phyloP scores from a whole-genome alignment of 2,888 invertebrate species.

The Archaeoteleia sp. region DNA sequence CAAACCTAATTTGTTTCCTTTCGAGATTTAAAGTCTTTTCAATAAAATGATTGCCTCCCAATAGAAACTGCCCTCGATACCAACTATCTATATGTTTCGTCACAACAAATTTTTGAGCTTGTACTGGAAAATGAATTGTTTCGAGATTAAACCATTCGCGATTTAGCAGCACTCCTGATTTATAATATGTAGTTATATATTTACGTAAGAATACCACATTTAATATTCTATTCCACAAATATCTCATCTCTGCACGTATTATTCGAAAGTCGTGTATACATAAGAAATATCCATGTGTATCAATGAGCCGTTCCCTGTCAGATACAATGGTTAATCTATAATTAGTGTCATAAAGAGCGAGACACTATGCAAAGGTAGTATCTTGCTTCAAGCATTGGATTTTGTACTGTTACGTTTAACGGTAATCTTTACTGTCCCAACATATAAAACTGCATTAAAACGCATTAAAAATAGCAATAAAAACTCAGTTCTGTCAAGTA shows the following conservation, averaged over 20 bases:
- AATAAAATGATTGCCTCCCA: constrained; percentile 72
- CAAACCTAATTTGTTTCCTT: constrained; percentile 67
- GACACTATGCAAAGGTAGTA: no score
- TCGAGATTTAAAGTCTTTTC: constrained; percentile 71
- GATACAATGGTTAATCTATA: no score
- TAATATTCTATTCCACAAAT: constrained; percentile 86
- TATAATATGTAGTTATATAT: constrained; percentile 69
- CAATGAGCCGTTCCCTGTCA: constrained; percentile 82
- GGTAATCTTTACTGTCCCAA: no score
- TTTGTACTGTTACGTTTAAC: no score
- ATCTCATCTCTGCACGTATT: constrained; percentile 80
- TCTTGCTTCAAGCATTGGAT: no score
- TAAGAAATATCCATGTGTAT: constrained; percentile 83
- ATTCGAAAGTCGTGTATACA: constrained; percentile 83
- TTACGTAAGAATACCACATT: constrained; percentile 83
- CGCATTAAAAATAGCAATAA: no score
- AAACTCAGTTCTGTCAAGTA: no score
- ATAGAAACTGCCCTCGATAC: constrained; percentile 79
- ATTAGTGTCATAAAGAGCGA: no score
- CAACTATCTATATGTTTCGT: constrained; percentile 82
- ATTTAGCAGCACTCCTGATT: constrained; percentile 55
- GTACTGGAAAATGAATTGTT: constrained; percentile 85
- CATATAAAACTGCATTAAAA: no score
- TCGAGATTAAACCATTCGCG: constrained; percentile 81
- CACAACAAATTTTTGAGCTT: constrained; percentile 77